Evolutionary conservation across 2,888 invertebrate species (phyloP), one percentile per base, ranked within the genome.

Genomic region (Campopleginae sp.): DNA sequence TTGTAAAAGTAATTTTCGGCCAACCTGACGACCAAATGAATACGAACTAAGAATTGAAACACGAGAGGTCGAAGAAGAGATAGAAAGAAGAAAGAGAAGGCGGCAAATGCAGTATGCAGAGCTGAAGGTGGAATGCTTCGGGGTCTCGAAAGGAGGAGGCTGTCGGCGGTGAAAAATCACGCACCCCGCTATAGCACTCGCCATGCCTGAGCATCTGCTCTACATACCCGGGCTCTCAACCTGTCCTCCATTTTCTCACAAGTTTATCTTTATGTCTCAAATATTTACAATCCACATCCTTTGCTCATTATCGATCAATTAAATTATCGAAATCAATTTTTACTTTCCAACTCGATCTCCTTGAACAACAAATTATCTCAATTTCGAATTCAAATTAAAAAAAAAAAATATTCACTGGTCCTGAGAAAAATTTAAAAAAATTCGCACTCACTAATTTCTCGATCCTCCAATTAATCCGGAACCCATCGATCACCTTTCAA

Each of bases 81-180:
- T 48, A 82, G 46, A 48, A 46, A 68, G 54, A 46, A 68, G 70
- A 82, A 66, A 63, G 54, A 65, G 48, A 82, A 46, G 51, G 85
- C 77, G 81, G 86, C 84, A 84, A 86, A 84, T 80, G 86, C 74
- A 78, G 74, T 81, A 86, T 79, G 72, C 78, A 82, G 88, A 87
- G 88, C 87, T 86, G 83, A 86, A 88, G 88, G 90, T 90, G 92
- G 91, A 91, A 91, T 92, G 91, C 89, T 89, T 42, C 90, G 91
- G 89, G 85, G 83, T 80, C 76, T 78, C 77, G 89, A 90, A 91
- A 91, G 91, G 91, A 91, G 92, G 91, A 91, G 91, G 51, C 91
- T 91, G 92, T 90, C 91, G 90, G 91, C 91, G 89, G 89, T 91
- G 92, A 92, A 92, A 92, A 92, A 92, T 92, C 92, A 91, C 90